Conservation (phyloP, 92 coral and sea anemone genomes). For the Paragorgia papillata region DNA sequence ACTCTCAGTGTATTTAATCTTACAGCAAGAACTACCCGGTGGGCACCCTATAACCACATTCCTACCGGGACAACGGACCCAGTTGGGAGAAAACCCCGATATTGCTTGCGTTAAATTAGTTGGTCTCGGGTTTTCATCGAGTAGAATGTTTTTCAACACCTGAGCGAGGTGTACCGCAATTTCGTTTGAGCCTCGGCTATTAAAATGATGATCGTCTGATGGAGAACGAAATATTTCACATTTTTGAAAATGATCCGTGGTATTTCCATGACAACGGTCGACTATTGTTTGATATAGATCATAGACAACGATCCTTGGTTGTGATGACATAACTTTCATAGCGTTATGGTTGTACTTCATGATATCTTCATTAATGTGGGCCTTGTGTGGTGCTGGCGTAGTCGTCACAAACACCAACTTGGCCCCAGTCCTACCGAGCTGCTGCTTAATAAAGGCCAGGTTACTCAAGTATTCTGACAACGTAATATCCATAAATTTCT, state of each 20-base stretch:
- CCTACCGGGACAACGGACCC: conserved; percentile 5
- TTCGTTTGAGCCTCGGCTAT: neutral
- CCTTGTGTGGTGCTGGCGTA: conserved; percentile 66
- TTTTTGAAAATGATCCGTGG: neutral
- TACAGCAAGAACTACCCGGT: conserved; percentile 72
- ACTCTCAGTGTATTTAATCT: conserved; percentile 69
- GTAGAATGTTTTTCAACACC: neutral
- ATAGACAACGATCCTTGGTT: conserved; percentile 21
- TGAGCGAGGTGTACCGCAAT: neutral
- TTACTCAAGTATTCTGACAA: conserved; percentile 62
- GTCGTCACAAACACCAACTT: conserved; percentile 72
- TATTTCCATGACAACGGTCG: neutral
- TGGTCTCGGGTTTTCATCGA: neutral
- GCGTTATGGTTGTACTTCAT: conserved; percentile 63
- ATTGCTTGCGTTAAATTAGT: neutral
- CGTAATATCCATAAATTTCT: conserved; percentile 44
- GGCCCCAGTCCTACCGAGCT: conserved; percentile 64
- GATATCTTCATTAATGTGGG: conserved; percentile 54
- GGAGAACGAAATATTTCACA: conserved; percentile 2
- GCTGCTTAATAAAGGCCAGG: conserved; percentile 54
- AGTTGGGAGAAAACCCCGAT: neutral
- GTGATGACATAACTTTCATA: conserved; percentile 28
- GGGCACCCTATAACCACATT: conserved; percentile 59
- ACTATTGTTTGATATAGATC: conserved; percentile 35
- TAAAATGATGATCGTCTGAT: neutral